These are phyloP conservation scores for Cephus nigrinus DNA, from an alignment of 2,888 invertebrate species.

Conservation along the genomic window DNA sequence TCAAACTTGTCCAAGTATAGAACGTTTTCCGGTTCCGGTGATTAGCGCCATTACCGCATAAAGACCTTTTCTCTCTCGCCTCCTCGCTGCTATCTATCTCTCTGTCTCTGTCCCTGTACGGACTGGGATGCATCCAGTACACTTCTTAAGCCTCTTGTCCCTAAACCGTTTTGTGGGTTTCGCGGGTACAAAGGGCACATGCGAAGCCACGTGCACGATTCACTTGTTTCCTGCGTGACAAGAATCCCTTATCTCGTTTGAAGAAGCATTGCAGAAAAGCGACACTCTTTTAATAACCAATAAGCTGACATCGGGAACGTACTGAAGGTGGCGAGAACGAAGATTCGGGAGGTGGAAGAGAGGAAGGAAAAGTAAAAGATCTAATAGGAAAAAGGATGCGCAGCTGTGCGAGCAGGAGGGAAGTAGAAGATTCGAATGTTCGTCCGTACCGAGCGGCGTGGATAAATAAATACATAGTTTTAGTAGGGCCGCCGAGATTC, in stretches of 20 bases:
- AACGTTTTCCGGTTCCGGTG: not conserved
- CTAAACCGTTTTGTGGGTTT: too few species aligned
- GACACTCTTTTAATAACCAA: too few species aligned
- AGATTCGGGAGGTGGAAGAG: conserved; percentile 8
- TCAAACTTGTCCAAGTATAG: too few species aligned
- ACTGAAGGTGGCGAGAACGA: not conserved
- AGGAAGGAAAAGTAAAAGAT: conserved; percentile 16
- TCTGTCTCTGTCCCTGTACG: not conserved
- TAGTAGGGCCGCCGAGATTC: conserved; percentile 10
- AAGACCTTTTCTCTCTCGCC: not conserved
- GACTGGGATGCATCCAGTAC: too few species aligned
- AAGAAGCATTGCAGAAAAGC: too few species aligned
- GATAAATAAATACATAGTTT: conserved; percentile 54
- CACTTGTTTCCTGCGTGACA: too few species aligned
- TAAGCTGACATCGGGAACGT: too few species aligned
- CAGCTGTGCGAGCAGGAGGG: conserved; percentile 21
- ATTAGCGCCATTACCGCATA: not conserved
- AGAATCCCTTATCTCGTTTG: too few species aligned
- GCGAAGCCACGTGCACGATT: too few species aligned
- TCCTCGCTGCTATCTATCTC: not conserved
- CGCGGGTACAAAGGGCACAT: too few species aligned
- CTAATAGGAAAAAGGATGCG: not conserved
- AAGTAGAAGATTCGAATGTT: conserved; percentile 44
- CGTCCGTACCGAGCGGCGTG: conserved; percentile 39
- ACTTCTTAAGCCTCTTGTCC: too few species aligned